Evolutionary conservation across 2,888 invertebrate species (phyloP), one percentile per base, ranked within the genome.

Genomic region (Melolontha melolontha): DNA sequence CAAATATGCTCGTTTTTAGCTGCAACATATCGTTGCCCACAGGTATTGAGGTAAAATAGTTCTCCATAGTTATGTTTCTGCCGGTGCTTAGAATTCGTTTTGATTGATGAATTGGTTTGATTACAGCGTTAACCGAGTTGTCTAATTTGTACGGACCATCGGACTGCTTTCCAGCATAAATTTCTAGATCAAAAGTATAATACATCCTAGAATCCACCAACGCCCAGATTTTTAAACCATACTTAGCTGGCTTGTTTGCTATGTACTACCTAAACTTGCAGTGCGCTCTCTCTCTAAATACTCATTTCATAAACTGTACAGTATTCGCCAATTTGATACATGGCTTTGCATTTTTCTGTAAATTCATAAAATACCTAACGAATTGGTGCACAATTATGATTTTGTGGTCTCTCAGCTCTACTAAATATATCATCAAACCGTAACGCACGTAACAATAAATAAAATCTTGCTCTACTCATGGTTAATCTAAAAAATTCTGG

Each of bases 381-480:
- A 42, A 62, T 62, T 29, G 62, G 17, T 6, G 62, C 42, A 5
- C 16, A 42, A 42, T 44, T 62, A 42, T 42, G 16, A 44, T 44
- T 11, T 11, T 44, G 17, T n/a, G 17, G 10, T 16, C 27, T 62
- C 44, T 62, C 44, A 12, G 14, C 7, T 51, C 64, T 64, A 12
- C n/a, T 42, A 16, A 27, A 40, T 14, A 50, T 52, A 41, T 64
- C 27, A n/a, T 64, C 64, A 39, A 64, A 52, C 39, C 52, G 29
- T 34, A 52, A n/a, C 8, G 65, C 52, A 12, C 55, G 42, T 14
- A 65, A n/a, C 5, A 65, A 44, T 29, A 55, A 22, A 12, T 52
- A 54, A n/a, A 65, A 65, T 14, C 65, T 17, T 16, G 42, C 65
- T 55, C 55, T 65, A 27, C 44, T 54, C 65, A 65, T 65, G n/a